phyloP scores from a whole-genome alignment of 2,797 vertebrate genomes.

The Linurgus olivaceus region DNA sequence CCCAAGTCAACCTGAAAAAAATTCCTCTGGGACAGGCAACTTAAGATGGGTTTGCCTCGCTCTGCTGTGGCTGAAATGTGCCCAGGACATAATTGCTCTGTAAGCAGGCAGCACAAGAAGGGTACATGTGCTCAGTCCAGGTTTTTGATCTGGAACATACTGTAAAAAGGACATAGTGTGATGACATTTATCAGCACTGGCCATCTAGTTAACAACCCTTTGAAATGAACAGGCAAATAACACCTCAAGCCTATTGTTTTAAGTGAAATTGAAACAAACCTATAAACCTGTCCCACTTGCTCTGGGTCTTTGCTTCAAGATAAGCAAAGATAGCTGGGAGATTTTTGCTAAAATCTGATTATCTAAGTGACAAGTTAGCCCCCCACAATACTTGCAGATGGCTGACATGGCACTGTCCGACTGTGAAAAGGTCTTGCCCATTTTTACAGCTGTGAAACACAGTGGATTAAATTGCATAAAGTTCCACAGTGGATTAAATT shows the following conservation, averaged over 20 bases:
- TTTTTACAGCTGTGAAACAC: neutral
- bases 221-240: conserved; percentile 47
- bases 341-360: neutral
- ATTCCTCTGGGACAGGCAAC: neutral
- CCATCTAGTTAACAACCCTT: conserved; percentile 53
- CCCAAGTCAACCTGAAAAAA: neutral
- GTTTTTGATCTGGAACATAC: conserved; percentile 58
- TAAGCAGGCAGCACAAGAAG: conserved; percentile 19
- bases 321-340: neutral
- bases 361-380: neutral
- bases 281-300: neutral
- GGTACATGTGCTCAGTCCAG: neutral
- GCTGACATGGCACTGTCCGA: neutral
- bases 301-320: neutral
- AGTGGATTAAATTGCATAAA: neutral
- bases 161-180: conserved; percentile 44
- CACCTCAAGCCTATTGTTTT: conserved; percentile 50
- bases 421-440: neutral
- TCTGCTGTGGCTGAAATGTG: neutral
- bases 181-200: conserved; percentile 55
- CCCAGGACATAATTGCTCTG: neutral
- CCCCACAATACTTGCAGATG: neutral
- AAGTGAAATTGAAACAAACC: conserved; percentile 6
- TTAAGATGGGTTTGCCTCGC: neutral
- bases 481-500: neutral